Conservation (phyloP, 2,888 invertebrate species). For the Drosophila phalerata region DNA sequence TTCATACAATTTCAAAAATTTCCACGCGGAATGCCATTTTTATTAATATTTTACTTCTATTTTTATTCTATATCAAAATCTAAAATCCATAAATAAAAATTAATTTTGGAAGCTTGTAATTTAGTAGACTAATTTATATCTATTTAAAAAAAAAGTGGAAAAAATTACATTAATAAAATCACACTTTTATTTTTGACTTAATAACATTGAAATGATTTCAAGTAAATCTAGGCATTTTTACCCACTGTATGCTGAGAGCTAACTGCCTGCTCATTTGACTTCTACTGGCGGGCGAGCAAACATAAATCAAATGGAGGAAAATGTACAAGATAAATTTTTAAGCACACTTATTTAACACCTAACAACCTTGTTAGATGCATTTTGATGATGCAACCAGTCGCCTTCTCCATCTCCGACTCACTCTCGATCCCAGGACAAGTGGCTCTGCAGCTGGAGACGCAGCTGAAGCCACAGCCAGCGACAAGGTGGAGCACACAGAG, state of each 20-base stretch:
- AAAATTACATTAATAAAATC: too few species aligned
- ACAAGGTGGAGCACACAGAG: slow-evolving; percentile 65
- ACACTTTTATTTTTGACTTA: too few species aligned
- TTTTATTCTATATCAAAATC: too few species aligned
- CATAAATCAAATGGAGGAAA: slow-evolving; percentile 82
- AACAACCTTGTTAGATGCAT: slow-evolving; percentile 82
- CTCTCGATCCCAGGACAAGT: slow-evolving; percentile 1
- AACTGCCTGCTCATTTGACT: slow-evolving; percentile 56
- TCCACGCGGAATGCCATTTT: too few species aligned
- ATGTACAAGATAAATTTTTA: slow-evolving; percentile 84
- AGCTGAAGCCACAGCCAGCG: slow-evolving; percentile 39
- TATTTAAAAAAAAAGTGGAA: too few species aligned
- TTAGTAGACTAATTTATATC: too few species aligned
- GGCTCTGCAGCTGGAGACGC: slow-evolving; percentile 23
- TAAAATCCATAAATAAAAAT: too few species aligned
- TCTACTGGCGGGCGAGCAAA: slow-evolving; percentile 52
- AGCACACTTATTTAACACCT: slow-evolving; percentile 83
- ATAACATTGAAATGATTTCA: too few species aligned
- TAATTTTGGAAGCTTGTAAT: too few species aligned
- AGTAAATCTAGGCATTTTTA: background rate
- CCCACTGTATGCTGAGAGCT: background rate
- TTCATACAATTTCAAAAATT: too few species aligned
- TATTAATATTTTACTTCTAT: too few species aligned
- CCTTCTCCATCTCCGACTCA: slow-evolving; percentile 1
- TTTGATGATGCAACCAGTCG: slow-evolving; percentile 71